Evolutionary conservation across 2,888 invertebrate genomes (phyloP).

Genomic region (Tetranychus truncatus): DNA sequence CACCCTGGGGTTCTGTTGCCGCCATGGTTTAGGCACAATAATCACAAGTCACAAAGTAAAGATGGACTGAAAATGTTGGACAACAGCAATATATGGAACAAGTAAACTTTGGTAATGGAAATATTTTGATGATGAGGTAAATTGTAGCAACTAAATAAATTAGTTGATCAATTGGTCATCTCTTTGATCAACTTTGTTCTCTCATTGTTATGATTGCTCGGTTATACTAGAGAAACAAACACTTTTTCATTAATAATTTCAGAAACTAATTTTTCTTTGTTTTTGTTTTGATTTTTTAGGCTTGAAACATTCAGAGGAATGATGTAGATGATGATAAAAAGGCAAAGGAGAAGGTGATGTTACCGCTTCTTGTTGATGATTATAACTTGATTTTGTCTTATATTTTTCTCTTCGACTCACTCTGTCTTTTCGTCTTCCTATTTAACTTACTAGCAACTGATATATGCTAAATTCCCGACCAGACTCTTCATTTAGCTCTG

Average conservation of each 20-base stretch:
- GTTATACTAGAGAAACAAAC: too few relatives aligned
- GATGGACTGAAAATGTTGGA: background rate
- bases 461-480: background rate
- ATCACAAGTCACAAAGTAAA: background rate
- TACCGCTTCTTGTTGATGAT: background rate
- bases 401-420: too few relatives aligned
- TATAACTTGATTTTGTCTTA: background rate
- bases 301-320: background rate
- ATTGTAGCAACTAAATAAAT: too few relatives aligned
- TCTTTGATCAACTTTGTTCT: too few relatives aligned
- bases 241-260: too few relatives aligned
- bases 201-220: too few relatives aligned
- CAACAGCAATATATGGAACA: background rate
- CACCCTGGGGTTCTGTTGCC: background rate
- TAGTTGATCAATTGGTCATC: too few relatives aligned
- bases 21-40: background rate
- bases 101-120: too few relatives aligned
- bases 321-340: background rate
- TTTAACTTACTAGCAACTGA: background rate
- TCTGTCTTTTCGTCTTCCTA: background rate
- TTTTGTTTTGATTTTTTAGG: background rate
- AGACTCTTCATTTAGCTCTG: background rate
- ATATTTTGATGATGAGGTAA: too few relatives aligned
- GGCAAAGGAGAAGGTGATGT: background rate
- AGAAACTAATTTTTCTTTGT: background rate